These are phyloP conservation scores for Chrysotoxum bicinctum DNA, from an alignment of 2,888 invertebrate species.

Conservation along the genomic window DNA sequence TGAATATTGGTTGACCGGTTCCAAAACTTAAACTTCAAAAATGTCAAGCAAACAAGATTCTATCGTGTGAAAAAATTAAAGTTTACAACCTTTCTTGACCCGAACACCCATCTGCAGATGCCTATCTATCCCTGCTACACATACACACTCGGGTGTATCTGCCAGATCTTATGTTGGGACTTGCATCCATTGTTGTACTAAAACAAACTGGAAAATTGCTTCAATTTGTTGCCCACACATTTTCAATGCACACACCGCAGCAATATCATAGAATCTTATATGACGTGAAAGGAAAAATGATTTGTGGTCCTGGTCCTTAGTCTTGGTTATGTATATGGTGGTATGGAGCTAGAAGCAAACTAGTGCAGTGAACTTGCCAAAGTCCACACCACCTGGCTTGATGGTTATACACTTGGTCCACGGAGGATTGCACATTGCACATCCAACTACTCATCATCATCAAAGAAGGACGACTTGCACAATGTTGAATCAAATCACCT, in stretches of 20 bases:
- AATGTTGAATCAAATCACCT: constrained; percentile 69
- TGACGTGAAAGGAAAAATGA: constrained; percentile 66
- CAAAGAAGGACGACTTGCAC: constrained; percentile 44
- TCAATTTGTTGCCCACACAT: constrained; percentile 68
- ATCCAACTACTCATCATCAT: constrained; percentile 48
- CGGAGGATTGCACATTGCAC: constrained; percentile 12
- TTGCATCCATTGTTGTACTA: constrained; percentile 58
- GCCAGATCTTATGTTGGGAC: background rate
- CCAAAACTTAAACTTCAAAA: too few relatives aligned
- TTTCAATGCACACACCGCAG: constrained; percentile 43
- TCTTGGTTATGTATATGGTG: background rate
- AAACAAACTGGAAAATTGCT: constrained; percentile 66
- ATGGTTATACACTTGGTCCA: constrained; percentile 17
- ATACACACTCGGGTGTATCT: background rate
- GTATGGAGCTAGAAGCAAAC: background rate
- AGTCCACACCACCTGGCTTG: constrained; percentile 34
- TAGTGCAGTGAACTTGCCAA: constrained; percentile 55
- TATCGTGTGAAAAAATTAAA: background rate
- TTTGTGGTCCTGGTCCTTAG: constrained; percentile 39
- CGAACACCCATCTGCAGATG: background rate
- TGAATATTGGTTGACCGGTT: too few relatives aligned
- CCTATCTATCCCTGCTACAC: background rate
- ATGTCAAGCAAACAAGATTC: too few relatives aligned
- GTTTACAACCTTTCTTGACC: constrained; percentile 40
- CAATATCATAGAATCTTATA: constrained; percentile 65